Conservation (phyloP, 2,113 vertebrate species). For the Ctenomys sociabilis region DNA sequence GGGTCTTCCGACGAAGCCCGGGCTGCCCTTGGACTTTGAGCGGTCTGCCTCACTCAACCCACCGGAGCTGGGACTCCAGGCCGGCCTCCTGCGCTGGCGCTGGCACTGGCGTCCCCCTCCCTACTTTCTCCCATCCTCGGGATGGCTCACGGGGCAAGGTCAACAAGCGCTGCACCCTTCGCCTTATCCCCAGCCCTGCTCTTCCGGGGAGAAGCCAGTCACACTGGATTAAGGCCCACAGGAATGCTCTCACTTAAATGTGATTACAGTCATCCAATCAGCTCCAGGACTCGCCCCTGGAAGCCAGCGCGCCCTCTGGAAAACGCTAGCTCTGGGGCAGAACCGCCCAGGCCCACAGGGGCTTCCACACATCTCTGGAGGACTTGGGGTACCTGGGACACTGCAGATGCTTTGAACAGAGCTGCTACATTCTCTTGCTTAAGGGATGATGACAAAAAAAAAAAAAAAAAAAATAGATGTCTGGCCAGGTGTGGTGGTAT, state of each 20-base stretch:
- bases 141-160: background rate
- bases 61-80: background rate
- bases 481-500: background rate
- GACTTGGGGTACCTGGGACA: no score
- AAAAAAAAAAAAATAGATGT: no score
- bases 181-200: background rate
- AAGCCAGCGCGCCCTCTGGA: background rate
- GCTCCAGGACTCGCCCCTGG: background rate
- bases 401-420: background rate
- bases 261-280: background rate
- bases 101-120: background rate
- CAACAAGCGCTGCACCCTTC: no score
- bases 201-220: background rate
- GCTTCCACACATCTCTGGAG: background rate
- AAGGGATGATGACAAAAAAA: no score
- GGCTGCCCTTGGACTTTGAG: background rate
- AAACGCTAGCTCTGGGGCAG: background rate
- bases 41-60: background rate
- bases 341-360: background rate
- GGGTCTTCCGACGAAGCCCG: background rate
- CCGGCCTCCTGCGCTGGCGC: background rate
- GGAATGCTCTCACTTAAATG: background rate
- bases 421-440: background rate
- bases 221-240: background rate
- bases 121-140: background rate